Percentiles rank a stretch among this genome's conserved stretches.
These are phyloP conservation scores for Conistra vaccinii DNA, from an alignment of 2,888 invertebrate genomes.

Conservation along the genomic window DNA sequence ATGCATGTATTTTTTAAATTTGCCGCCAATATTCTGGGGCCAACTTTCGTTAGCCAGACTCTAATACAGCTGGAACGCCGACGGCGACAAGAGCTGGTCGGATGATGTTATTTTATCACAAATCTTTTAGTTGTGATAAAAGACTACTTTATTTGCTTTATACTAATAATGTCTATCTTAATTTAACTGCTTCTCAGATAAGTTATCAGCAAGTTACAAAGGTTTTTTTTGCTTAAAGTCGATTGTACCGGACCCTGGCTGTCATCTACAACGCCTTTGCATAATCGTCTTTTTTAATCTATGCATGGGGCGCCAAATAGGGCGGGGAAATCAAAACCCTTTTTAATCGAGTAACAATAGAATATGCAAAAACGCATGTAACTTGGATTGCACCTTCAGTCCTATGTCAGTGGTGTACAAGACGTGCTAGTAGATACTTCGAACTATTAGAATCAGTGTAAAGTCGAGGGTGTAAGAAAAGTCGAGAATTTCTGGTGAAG, in stretches of 20 bases:
- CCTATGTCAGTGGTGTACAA: constrained; percentile 79
- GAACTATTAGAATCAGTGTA: constrained; percentile 35
- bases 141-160: too few species aligned
- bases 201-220: not conserved
- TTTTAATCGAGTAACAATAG: constrained; percentile 78
- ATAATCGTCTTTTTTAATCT: constrained; percentile 55
- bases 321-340: constrained; percentile 80
- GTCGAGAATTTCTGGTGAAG: constrained; percentile 74
- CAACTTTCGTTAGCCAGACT: too few species aligned
- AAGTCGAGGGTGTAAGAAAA: constrained; percentile 63
- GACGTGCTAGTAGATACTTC: constrained; percentile 78
- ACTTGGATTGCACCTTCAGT: constrained; percentile 73
- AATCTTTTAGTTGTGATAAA: not conserved
- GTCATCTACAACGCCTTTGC: constrained; percentile 62
- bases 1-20: too few species aligned
- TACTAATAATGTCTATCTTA: not conserved
- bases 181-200: not conserved
- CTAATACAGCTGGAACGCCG: too few species aligned
- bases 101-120: too few species aligned
- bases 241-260: constrained; percentile 33
- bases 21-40: too few species aligned
- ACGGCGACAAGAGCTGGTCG: too few species aligned
- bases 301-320: constrained; percentile 67
- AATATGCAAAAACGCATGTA: constrained; percentile 79
- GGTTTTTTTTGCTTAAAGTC: not conserved